Percentiles rank a stretch among this genome's conserved stretches.
Conservation (phyloP, 2,113 vertebrate genomes). For the Piliocolobus tephrosceles region DNA sequence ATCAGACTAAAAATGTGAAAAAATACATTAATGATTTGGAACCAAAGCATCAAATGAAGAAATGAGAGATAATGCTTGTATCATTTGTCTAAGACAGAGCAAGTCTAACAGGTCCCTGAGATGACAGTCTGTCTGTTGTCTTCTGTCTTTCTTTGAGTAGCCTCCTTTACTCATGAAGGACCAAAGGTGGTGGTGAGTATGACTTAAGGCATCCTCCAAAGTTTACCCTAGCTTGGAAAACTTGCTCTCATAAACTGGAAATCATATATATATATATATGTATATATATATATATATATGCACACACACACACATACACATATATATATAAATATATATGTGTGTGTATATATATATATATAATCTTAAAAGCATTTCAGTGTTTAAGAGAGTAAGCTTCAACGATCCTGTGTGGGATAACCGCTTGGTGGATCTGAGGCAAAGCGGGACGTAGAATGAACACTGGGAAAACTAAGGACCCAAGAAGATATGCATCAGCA, state of each 20-base stretch:
- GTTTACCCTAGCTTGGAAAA: background rate
- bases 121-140: background rate
- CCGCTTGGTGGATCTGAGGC: background rate
- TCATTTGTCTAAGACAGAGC: background rate
- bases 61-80: background rate
- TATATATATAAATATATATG: too few relatives aligned
- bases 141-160: background rate
- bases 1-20: background rate
- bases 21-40: background rate
- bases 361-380: background rate
- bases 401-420: background rate
- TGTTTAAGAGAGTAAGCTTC: background rate
- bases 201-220: background rate
- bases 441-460: background rate
- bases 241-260: background rate
- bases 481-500: background rate
- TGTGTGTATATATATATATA: too few relatives aligned
- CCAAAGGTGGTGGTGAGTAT: fast-evolving
- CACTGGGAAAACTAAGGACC: background rate
- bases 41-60: background rate
- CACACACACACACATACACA: too few relatives aligned
- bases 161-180: background rate
- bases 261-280: background rate
- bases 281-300: too few relatives aligned
- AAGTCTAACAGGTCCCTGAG: background rate